Evolutionary conservation across 1,140 invertebrate species (phyloP).

Genomic region (Ladona fulva): DNA sequence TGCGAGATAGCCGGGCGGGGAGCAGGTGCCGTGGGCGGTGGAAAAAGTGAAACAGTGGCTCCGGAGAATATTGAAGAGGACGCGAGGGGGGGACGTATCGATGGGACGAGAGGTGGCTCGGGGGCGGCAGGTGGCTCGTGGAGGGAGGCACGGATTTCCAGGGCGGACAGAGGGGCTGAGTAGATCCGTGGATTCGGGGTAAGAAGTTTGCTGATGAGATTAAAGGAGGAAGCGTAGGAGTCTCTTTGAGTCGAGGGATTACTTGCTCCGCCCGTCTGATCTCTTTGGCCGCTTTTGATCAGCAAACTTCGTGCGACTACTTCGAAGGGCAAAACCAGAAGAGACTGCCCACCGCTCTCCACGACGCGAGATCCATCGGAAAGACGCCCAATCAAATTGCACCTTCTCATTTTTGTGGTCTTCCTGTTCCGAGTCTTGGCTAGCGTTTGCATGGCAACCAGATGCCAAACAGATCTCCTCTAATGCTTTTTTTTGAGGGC

Average conservation of each 20-base stretch:
- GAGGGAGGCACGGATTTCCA: background rate
- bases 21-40: background rate
- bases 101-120: background rate
- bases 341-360: background rate
- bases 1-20: background rate
- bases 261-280: background rate
- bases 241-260: background rate
- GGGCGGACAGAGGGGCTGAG: background rate
- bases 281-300: background rate
- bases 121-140: background rate
- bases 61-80: background rate
- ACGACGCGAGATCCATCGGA: no score
- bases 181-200: background rate
- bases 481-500: no score
- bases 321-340: background rate
- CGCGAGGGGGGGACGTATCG: background rate
- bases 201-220: conserved; percentile 9
- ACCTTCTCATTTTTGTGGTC: no score
- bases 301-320: conserved; percentile 7
- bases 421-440: no score
- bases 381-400: no score
- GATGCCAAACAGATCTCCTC: no score
- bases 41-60: conserved; percentile 9
- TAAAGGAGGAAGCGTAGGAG: background rate
- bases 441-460: no score